These are phyloP conservation scores for Aphidius ervi DNA, from an alignment of 1,140 invertebrate species.

Conservation along the genomic window DNA sequence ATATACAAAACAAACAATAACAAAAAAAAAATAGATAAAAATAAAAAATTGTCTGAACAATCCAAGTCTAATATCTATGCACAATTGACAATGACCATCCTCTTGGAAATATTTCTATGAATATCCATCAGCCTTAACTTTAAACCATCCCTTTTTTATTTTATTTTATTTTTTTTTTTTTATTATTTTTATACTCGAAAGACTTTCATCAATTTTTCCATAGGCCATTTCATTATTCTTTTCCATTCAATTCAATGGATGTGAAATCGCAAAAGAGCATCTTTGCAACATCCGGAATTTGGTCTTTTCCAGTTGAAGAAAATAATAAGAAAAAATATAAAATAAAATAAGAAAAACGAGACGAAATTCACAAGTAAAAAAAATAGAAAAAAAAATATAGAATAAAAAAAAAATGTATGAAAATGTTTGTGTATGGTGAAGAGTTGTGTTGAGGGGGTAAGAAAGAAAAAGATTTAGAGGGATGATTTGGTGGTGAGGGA, in stretches of 20 bases:
- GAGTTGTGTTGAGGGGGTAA: slow-evolving; percentile 2
- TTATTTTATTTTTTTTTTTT: background rate
- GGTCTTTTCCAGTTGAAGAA: background rate
- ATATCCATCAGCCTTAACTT: slow-evolving; percentile 5
- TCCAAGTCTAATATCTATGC: background rate
- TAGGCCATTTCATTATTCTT: too few species aligned
- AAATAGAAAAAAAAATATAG: background rate
- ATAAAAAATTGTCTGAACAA: background rate
- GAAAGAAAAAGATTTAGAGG: slow-evolving; percentile 2
- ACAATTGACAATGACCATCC: slow-evolving; percentile 18
- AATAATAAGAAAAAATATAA: background rate
- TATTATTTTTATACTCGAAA: background rate
- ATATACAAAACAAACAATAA: background rate
- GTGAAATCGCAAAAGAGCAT: slow-evolving; percentile 1
- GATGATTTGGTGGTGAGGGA: background rate
- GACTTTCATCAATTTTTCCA: too few species aligned
- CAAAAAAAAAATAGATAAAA: slow-evolving; percentile 9
- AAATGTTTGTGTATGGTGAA: slow-evolving; percentile 6
- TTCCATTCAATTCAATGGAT: background rate
- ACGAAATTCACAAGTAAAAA: background rate
- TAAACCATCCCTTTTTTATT: slow-evolving; percentile 1
- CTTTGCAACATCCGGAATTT: slow-evolving; percentile 14
- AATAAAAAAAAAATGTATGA: too few species aligned
- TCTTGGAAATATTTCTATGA: slow-evolving; percentile 16
- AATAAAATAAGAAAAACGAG: background rate